Base-by-base conservation (phyloP, 2,888 invertebrate species). In the Dioctria linearis region DNA sequence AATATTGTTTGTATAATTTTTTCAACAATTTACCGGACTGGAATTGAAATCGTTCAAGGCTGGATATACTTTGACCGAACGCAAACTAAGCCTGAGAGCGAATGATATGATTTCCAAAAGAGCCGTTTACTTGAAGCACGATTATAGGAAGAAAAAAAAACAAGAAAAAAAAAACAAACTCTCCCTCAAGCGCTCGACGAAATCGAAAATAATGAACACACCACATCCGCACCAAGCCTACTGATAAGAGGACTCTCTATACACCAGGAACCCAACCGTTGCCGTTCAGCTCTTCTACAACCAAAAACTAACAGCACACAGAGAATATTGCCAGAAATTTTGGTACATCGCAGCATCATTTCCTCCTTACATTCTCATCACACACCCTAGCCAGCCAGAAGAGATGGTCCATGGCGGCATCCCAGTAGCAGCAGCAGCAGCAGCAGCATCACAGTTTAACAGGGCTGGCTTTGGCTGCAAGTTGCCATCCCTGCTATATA, bases 61-160 rank as follows among this genome's bases (percentile, higher is more conserved):
- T 42, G 42, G 25, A 37, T 59, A 13, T 25, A 57, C 13, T 43
- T 75, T 59, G 61, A 75, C 75, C 75, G 75, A 43, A 75, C 75
- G 43, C 75, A 75, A 8, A 75, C 75, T 43, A 25, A 59, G 61
- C 61, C 75, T 59, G 46, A 75, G 75, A 75, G 75, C 75, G 75
- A 75, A 75, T 75, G 75, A 59, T 42, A 42, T 25, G 46, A 59
- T 57, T 25, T 43, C 13, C 75, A n/a, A 59, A 61, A 75, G 13
- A 43, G 13, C 6, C 6, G 42, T 37, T 59, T 75, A 57, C 75
- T 59, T 39, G 9, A 57, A 39, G n/a, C 71, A 5, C 25, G 25
- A 25, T 25, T 25, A 25, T 25, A 25, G 25, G 25, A 25, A 25
- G 2, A 25, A 25, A 25, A 25, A 25, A 25, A n/a, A n/a, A n/a